These are phyloP conservation scores for Mayetiola destructor DNA, from an alignment of 2,888 invertebrate species.

Conservation along the genomic window DNA sequence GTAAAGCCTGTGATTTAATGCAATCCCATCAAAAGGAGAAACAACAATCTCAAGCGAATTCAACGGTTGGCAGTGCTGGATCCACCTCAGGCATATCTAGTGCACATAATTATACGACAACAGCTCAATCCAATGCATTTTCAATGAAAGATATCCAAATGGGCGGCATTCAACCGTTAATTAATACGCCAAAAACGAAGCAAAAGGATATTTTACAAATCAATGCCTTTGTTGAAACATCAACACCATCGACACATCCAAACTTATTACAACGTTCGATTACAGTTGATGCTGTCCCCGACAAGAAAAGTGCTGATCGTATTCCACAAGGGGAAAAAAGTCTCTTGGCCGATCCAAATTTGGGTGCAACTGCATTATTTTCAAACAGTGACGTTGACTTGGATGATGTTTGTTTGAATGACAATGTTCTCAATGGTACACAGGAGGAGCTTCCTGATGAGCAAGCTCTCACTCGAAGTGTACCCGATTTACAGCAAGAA, in stretches of 20 bases:
- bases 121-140: background rate
- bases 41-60: background rate
- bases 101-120: background rate
- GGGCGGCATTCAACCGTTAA: background rate
- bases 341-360: slow-evolving; percentile 36
- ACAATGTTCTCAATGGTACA: slow-evolving; percentile 43
- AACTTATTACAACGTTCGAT: slow-evolving; percentile 22
- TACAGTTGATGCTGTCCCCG: slow-evolving; percentile 22
- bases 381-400: slow-evolving; percentile 76
- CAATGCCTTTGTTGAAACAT: slow-evolving; percentile 20
- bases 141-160: background rate
- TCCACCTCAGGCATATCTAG: background rate
- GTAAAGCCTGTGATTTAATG: slow-evolving; percentile 80
- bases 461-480: slow-evolving; percentile 30
- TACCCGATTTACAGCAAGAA: slow-evolving; percentile 29
- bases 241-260: slow-evolving; percentile 21
- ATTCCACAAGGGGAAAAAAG: background rate
- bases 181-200: background rate
- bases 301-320: background rate
- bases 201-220: background rate
- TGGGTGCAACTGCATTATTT: slow-evolving; percentile 63
- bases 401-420: slow-evolving; percentile 68
- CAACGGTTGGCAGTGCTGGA: background rate
- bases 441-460: slow-evolving; percentile 28
- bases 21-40: slow-evolving; percentile 47